Evolutionary conservation across 2,797 vertebrate genomes (phyloP).

Genomic region (Cossypha heuglini): DNA sequence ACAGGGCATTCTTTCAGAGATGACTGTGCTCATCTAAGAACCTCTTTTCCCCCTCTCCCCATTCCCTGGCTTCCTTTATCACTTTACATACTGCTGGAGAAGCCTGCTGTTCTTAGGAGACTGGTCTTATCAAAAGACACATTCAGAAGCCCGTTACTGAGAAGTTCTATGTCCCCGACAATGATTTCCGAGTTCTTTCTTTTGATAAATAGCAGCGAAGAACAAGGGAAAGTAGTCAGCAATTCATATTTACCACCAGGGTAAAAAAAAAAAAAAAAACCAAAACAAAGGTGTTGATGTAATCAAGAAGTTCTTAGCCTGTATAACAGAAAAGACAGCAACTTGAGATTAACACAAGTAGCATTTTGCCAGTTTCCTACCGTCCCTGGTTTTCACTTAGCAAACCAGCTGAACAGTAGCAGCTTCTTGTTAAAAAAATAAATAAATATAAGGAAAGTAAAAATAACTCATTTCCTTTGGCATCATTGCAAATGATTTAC

Average conservation of each 20-base stretch:
- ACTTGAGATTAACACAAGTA: conserved; percentile 53
- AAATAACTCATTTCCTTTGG: conserved; percentile 76
- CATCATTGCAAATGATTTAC: conserved; percentile 72
- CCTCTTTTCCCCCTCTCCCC: background rate
- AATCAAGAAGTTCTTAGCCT: conserved; percentile 43
- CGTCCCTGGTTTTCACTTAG: conserved; percentile 24
- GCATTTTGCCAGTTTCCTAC: conserved; percentile 44
- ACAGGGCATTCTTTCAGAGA: background rate
- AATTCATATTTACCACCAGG: conserved; percentile 66
- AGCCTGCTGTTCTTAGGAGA: background rate
- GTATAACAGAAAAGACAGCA: conserved; percentile 61
- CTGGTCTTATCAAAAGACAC: background rate
- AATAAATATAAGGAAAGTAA: conserved; percentile 68
- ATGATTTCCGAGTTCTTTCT: conserved; percentile 39
- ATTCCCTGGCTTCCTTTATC: background rate
- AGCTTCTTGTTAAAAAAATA: conserved; percentile 68
- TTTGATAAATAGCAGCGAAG: conserved; percentile 62
- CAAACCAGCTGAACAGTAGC: conserved; percentile 62
- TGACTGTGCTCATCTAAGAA: background rate
- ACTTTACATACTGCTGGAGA: background rate
- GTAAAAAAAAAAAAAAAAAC: conserved; percentile 42
- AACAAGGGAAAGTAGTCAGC: conserved; percentile 55
- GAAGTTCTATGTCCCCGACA: background rate
- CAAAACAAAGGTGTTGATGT: background rate
- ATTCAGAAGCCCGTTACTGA: background rate